Evolutionary conservation across 2,888 invertebrate species (phyloP), one percentile per base, ranked within the genome.

Genomic region (Platycheirus albimanus): DNA sequence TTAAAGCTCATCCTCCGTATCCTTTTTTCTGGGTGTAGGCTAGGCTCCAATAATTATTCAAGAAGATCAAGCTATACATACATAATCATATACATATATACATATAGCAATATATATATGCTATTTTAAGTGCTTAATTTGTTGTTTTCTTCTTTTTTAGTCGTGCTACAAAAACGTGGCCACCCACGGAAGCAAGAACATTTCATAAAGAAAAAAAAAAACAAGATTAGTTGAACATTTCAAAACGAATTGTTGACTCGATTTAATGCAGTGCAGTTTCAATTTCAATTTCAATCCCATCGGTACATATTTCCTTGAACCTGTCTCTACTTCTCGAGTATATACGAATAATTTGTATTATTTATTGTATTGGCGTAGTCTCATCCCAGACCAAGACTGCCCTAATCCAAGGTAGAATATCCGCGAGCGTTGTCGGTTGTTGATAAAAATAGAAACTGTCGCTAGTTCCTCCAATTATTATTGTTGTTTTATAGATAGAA

Each of bases 391-490:
- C 10, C 19, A 45, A 45, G 54, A 28, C 20, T 43, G 36, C 49
- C 15, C 36, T 30, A 47, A 33, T 51, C 66, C 80, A 64, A 80
- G 61, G 66, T 61, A 49, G 51, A 52, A 64, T 66, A 70, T 71
- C 45, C 41, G 66, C 43, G 20, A 76, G 66, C 17, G 33, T 56
- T 10, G 56, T 30, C 15, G 61, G 56, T 30, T 13, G 61, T 3
- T 51, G 8, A 15, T 77, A 81, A 77, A 77, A 81, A 81, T 81
- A 81, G 81, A 77, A 67, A 43, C 63, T 30, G 28, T 36, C 76
- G 58, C 58, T 77, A 10, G 77, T 24, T 81, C 54, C 49, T 51
- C 70, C 76, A 54, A 81, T 61, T 71, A 76, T 81, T 76, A 71
- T 61, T 80, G 76, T 77, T 81, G 54, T 71, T 30, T 61, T 67